A percentile compares a stretch with the other conserved stretches of the same genome.
Evolutionary conservation across 1,140 invertebrate species (phyloP).

Genomic region (Drosophila prosaltans): DNA sequence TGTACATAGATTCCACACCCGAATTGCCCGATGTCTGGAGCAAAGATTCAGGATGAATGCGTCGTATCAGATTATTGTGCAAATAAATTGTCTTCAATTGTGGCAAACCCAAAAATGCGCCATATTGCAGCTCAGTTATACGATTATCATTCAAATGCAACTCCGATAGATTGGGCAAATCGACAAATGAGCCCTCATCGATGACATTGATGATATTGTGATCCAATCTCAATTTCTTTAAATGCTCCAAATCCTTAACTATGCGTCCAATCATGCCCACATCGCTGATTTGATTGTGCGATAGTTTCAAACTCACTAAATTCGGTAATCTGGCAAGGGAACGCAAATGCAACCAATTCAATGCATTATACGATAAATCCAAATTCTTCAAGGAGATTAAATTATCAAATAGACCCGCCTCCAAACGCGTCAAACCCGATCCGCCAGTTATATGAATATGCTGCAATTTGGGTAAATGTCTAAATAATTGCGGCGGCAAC

Average conservation of each 20-base stretch:
- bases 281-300: slow-evolving; percentile 89
- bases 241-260: slow-evolving; percentile 88
- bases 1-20: slow-evolving; percentile 89
- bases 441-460: slow-evolving; percentile 90
- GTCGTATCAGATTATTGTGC: slow-evolving; percentile 90
- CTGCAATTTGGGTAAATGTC: slow-evolving; percentile 88
- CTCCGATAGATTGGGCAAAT: slow-evolving; percentile 88
- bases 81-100: slow-evolving; percentile 89
- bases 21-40: slow-evolving; percentile 87
- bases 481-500: slow-evolving; percentile 89
- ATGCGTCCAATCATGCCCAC: slow-evolving; percentile 91
- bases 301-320: slow-evolving; percentile 88
- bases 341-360: slow-evolving; percentile 91
- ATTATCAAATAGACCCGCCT: slow-evolving; percentile 89
- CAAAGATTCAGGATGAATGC: slow-evolving; percentile 92
- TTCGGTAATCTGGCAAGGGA: slow-evolving; percentile 88
- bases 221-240: slow-evolving; percentile 88
- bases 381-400: slow-evolving; percentile 89
- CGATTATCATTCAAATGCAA: slow-evolving; percentile 89
- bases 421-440: slow-evolving; percentile 86
- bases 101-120: slow-evolving; percentile 91
- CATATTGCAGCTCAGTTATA: slow-evolving; percentile 89
- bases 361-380: slow-evolving; percentile 90
- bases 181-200: slow-evolving; percentile 91
- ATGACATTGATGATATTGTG: slow-evolving; percentile 88